These are phyloP conservation scores for Choreutis nemorana DNA, from an alignment of 2,888 invertebrate species.

Conservation along the genomic window DNA sequence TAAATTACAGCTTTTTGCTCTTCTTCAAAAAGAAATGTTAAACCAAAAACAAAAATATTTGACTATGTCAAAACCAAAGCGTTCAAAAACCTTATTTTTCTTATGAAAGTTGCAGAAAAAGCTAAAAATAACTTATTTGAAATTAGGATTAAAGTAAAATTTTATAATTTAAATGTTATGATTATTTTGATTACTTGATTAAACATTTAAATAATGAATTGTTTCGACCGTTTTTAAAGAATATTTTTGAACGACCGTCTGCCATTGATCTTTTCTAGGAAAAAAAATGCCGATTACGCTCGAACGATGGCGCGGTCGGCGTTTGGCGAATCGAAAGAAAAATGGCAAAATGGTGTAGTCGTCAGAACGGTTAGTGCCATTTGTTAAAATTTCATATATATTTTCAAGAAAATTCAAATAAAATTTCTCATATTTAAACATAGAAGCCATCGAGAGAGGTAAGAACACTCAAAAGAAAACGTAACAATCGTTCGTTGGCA, in stretches of 20 bases:
- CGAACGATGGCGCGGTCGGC: conserved; percentile 25
- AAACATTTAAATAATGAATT: too few species aligned
- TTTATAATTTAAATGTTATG: too few species aligned
- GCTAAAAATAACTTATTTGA: too few species aligned
- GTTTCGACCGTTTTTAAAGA: too few species aligned
- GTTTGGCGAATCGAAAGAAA: conserved; percentile 33
- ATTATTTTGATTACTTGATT: too few species aligned
- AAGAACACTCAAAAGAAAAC: too few species aligned
- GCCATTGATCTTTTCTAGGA: conserved; percentile 28
- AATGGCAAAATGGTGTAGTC: conserved; percentile 54
- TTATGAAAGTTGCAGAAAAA: too few species aligned
- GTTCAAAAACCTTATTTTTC: too few species aligned
- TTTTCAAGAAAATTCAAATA: neutral
- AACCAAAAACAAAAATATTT: too few species aligned
- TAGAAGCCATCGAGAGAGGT: conserved; percentile 31
- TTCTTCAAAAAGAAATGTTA: too few species aligned
- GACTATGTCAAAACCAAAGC: too few species aligned
- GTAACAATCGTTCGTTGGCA: conserved; percentile 26
- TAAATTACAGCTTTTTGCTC: too few species aligned
- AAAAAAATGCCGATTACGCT: conserved; percentile 26
- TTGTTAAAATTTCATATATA: conserved; percentile 1
- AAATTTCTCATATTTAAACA: conserved; percentile 6
- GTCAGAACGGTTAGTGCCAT: conserved; percentile 44
- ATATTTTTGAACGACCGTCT: conserved; percentile 21
- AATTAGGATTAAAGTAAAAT: neutral